Percentiles rank a stretch among this genome's conserved stretches.
Conservation (phyloP, 2,888 invertebrate genomes). For the Cylloceria caligata region DNA sequence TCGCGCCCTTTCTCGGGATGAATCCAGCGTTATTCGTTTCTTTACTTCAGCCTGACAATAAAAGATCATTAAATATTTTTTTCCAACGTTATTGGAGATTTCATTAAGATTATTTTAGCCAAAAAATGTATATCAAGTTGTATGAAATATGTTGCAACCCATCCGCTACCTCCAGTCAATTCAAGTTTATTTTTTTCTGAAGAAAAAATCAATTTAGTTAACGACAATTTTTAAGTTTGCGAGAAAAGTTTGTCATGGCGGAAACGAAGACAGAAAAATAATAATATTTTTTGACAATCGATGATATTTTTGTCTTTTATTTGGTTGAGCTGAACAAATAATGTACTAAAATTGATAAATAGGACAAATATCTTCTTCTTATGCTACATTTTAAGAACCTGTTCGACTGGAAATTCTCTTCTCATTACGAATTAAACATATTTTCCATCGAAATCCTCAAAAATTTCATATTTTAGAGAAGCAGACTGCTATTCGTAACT, state of each 20-base stretch:
- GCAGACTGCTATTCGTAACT: too few relatives aligned
- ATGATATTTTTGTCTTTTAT: too few relatives aligned
- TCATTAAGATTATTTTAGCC: background rate
- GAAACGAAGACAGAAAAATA: too few relatives aligned
- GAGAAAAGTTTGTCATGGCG: too few relatives aligned
- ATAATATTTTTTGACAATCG: too few relatives aligned
- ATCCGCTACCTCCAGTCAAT: background rate
- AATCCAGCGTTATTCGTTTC: background rate
- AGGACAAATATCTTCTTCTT: background rate
- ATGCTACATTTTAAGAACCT: too few relatives aligned
- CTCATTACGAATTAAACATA: too few relatives aligned
- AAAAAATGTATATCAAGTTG: background rate
- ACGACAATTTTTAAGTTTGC: too few relatives aligned
- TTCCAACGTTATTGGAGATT: background rate
- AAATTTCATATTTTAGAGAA: too few relatives aligned
- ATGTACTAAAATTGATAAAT: conserved; percentile 1
- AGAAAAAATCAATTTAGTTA: background rate
- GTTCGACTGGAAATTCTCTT: too few relatives aligned
- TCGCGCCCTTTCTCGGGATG: background rate
- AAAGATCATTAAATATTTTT: background rate
- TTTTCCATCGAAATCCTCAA: too few relatives aligned
- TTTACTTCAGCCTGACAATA: background rate
- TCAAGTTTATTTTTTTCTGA: background rate
- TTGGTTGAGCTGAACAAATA: too few relatives aligned
- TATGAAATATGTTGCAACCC: background rate